Percentiles rank a stretch among this genome's conserved stretches.
These are phyloP conservation scores for Drosophila rhopaloa DNA, from an alignment of 1,140 invertebrate genomes.

Conservation along the genomic window DNA sequence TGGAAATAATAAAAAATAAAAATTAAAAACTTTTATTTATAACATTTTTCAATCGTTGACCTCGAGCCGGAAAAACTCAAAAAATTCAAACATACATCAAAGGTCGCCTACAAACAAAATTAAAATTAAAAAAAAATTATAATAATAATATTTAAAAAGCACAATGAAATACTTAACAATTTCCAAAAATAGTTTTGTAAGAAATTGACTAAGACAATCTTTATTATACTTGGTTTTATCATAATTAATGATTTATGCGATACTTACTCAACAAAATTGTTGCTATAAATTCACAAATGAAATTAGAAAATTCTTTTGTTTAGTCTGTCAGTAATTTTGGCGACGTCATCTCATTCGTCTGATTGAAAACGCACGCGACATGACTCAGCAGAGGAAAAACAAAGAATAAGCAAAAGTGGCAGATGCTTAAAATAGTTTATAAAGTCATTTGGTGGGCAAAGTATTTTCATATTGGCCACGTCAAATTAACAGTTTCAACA, in stretches of 20 bases:
- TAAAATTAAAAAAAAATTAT: too few relatives aligned
- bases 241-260: slow-evolving; percentile 19
- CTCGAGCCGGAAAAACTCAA: too few relatives aligned
- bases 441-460: slow-evolving; percentile 67
- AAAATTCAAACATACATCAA: too few relatives aligned
- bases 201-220: too few relatives aligned
- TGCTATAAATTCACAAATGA: slow-evolving; percentile 17
- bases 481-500: slow-evolving; percentile 60
- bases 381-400: slow-evolving; percentile 63
- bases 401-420: slow-evolving; percentile 23
- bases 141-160: too few relatives aligned
- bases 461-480: slow-evolving; percentile 55
- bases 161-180: too few relatives aligned
- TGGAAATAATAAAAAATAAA: too few relatives aligned
- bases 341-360: slow-evolving; percentile 57
- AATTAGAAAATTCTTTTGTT: slow-evolving; percentile 19
- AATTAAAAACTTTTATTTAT: too few relatives aligned
- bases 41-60: too few relatives aligned
- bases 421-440: slow-evolving; percentile 63
- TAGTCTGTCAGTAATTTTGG: neutral
- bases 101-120: too few relatives aligned
- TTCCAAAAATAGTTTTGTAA: too few relatives aligned
- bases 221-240: neutral
- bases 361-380: slow-evolving; percentile 51
- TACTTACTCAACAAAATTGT: slow-evolving; percentile 26